These are phyloP conservation scores for Glossophaga mutica DNA, from an alignment of 2,797 vertebrate species.

Conservation along the genomic window DNA sequence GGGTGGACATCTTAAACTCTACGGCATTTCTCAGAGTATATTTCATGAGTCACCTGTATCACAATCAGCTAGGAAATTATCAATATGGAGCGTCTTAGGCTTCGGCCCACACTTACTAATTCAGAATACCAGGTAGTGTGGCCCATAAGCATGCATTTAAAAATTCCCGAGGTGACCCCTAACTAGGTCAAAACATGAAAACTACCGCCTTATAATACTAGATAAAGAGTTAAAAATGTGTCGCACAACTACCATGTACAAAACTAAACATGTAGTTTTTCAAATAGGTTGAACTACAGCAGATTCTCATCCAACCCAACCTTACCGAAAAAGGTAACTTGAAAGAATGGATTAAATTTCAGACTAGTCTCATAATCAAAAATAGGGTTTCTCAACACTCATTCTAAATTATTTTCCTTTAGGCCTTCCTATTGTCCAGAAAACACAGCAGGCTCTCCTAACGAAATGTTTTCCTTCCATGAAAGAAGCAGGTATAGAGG, in stretches of 20 bases:
- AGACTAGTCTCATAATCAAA: background rate
- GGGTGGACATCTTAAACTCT: background rate
- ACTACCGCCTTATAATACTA: background rate
- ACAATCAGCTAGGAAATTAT: background rate
- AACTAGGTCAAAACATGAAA: conserved; percentile 14
- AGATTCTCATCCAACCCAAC: background rate
- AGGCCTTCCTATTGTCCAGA: background rate
- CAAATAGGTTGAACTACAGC: background rate
- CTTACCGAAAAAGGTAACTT: background rate
- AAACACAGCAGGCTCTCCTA: conserved; percentile 2
- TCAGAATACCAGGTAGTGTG: background rate
- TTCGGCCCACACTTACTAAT: background rate
- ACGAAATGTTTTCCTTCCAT: background rate
- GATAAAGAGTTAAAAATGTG: background rate
- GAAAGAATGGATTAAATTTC: background rate
- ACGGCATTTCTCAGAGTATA: background rate
- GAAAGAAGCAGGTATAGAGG: background rate
- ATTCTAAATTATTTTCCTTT: conserved; percentile 10
- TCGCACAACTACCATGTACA: background rate
- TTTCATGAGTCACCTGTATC: background rate
- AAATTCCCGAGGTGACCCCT: background rate
- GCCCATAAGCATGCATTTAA: background rate
- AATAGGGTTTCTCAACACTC: background rate
- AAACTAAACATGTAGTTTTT: background rate
- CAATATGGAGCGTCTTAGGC: background rate